Evolutionary conservation across 2,113 vertebrate species (phyloP), one percentile per base, ranked within the genome.

Genomic region (Erinaceus europaeus): DNA sequence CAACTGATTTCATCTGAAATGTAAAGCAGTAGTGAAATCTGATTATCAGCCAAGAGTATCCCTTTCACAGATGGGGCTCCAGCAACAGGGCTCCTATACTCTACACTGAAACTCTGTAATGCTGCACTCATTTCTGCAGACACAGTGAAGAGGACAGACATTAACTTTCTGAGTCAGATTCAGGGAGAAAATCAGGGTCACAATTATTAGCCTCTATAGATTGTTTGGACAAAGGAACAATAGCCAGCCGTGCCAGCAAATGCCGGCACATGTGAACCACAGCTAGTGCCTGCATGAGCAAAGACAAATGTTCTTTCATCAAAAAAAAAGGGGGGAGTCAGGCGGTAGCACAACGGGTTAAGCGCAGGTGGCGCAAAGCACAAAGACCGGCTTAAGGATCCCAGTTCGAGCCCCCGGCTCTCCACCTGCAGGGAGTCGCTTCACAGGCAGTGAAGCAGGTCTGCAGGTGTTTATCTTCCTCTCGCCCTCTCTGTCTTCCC

Each of bases 191-290:
- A 67, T 81, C 20, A 3, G 57, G 81, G 61, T 90, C 78, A 78
- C 65, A 73, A 57, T 92, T 90, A 94, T 84, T 90, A 67, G 68
- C 85, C 46, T 90, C 69, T 89, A 65, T 87, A 87, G 92, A 92
- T 94, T 86, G 86, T 91, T 90, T 78, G 84, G 81, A 91, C 92
- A 90, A 82, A 84, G 80, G 74, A 76, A 88, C 14, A 1, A 46
- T 53, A 71, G 78, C 89, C 86, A 86, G 57, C 89, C 75, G 86
- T 75, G 88, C 65, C 69, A 50, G 64, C 84, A 87, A 92, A 89
- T 52, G 64, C 53, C 81, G 52, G 50, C 53, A 48, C 73, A 32
- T 52, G 68, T 57, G 52, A 50, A 93, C 71, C 57, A 80, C 44
- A 72, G 89, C 55, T 74, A 87, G 42, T 11, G 20, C 44, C 78